Evolutionary conservation across 2,888 invertebrate genomes (phyloP).

Genomic region (Pseudeuparius sepicola): DNA sequence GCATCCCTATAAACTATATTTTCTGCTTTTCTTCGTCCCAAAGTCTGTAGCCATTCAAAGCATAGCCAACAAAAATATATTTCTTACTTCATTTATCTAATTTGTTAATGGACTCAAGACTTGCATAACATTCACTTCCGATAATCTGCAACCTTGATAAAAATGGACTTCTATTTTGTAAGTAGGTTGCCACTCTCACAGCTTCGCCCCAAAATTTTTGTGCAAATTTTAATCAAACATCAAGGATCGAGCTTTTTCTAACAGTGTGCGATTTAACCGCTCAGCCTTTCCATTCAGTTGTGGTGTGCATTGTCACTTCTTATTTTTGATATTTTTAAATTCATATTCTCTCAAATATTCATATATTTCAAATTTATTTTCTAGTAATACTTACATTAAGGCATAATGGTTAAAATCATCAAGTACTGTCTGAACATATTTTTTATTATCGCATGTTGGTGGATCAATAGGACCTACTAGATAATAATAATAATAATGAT

Average conservation of each 20-base stretch:
- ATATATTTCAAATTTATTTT: slow-evolving; percentile 20
- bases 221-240: slow-evolving; percentile 24
- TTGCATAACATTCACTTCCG: slow-evolving; percentile 25
- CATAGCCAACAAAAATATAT: slow-evolving; percentile 22
- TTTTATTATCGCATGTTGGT: slow-evolving; percentile 28
- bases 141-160: slow-evolving; percentile 28
- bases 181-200: slow-evolving; percentile 22
- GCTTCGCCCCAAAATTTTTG: slow-evolving; percentile 30
- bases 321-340: slow-evolving; percentile 20
- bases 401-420: slow-evolving; percentile 33
- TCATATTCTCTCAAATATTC: slow-evolving; percentile 20
- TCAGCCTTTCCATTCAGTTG: slow-evolving; percentile 22
- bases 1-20: slow-evolving; percentile 18
- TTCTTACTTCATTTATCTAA: slow-evolving; percentile 26
- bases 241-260: slow-evolving; percentile 24
- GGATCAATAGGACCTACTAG: slow-evolving; percentile 31
- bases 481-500: no score
- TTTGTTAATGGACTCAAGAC: slow-evolving; percentile 23
- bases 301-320: slow-evolving; percentile 23
- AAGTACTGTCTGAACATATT: slow-evolving; percentile 30
- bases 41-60: slow-evolving; percentile 15
- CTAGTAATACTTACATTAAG: slow-evolving; percentile 27
- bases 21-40: slow-evolving; percentile 15
- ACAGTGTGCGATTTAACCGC: slow-evolving; percentile 21
- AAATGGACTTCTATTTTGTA: slow-evolving; percentile 28